These are phyloP conservation scores for Phylloscopus collybita DNA, from an alignment of 2,797 vertebrate species.

Conservation along the genomic window DNA sequence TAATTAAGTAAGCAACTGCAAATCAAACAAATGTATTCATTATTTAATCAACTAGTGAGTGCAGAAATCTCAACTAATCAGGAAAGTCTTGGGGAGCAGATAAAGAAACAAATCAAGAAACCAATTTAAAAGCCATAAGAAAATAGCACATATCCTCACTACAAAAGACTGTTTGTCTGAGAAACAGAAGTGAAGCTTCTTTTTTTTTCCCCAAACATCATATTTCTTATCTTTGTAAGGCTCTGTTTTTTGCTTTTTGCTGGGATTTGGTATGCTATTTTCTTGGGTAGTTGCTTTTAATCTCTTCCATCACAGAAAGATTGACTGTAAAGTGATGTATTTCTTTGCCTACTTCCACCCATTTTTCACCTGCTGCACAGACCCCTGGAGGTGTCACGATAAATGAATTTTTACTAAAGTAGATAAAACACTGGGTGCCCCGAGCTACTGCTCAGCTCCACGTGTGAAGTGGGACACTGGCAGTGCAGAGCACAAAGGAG, in stretches of 20 bases:
- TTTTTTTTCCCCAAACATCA: background rate
- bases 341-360: background rate
- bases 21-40: conserved; percentile 79
- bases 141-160: conserved; percentile 32
- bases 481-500: background rate
- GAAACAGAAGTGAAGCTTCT: conserved; percentile 28
- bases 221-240: conserved; percentile 1
- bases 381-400: accelerated
- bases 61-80: conserved; percentile 76
- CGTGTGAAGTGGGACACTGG: accelerated
- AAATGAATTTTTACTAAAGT: background rate
- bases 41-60: conserved; percentile 76
- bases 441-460: background rate
- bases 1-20: conserved; percentile 77
- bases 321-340: background rate
- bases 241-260: background rate
- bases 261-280: background rate
- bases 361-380: background rate
- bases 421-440: background rate
- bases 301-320: background rate
- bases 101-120: conserved; percentile 76
- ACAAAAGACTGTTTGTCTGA: conserved; percentile 50
- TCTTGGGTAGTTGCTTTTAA: background rate
- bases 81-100: conserved; percentile 66
- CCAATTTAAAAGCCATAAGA: conserved; percentile 67